phyloP scores from a whole-genome alignment of 1,140 invertebrate species.

The Apis dorsata region DNA sequence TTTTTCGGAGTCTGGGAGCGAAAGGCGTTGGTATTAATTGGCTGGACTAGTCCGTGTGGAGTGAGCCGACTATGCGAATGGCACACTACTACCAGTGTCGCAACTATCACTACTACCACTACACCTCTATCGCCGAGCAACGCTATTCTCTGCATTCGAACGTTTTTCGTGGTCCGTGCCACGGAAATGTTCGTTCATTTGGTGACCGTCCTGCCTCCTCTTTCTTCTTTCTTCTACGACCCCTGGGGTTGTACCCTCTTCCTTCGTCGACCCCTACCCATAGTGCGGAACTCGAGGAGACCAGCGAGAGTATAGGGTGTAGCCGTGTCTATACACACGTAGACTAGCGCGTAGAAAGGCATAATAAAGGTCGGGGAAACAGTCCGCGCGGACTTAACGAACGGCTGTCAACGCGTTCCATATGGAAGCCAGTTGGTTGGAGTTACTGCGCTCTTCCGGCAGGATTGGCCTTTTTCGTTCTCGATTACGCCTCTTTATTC shows the following conservation, averaged over 20 bases:
- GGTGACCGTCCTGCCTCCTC: constrained; percentile 56
- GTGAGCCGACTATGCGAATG: constrained; percentile 28
- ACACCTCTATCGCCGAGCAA: background rate
- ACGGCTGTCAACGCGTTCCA: constrained; percentile 45
- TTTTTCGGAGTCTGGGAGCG: constrained; percentile 55
- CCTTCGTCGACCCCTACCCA: constrained; percentile 20
- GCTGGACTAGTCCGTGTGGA: constrained; percentile 67
- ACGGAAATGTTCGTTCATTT: constrained; percentile 59
- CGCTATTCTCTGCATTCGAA: constrained; percentile 39
- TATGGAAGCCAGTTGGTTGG: constrained; percentile 60
- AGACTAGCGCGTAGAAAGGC: constrained; percentile 63
- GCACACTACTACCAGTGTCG: constrained; percentile 21
- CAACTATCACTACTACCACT: constrained; percentile 2
- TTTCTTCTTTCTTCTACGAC: constrained; percentile 46
- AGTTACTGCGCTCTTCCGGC: constrained; percentile 22
- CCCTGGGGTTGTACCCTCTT: constrained; percentile 50
- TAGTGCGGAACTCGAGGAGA: constrained; percentile 24
- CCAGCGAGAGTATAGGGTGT: constrained; percentile 39
- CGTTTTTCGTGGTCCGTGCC: constrained; percentile 71
- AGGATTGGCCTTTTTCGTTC: constrained; percentile 72
- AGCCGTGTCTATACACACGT: constrained; percentile 52
- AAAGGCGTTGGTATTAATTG: constrained; percentile 75
- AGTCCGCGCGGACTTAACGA: constrained; percentile 75
- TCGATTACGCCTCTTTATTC: constrained; percentile 74
- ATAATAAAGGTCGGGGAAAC: constrained; percentile 70